phyloP scores from a whole-genome alignment of 2,888 invertebrate genomes.

The Coenonympha arcania region DNA sequence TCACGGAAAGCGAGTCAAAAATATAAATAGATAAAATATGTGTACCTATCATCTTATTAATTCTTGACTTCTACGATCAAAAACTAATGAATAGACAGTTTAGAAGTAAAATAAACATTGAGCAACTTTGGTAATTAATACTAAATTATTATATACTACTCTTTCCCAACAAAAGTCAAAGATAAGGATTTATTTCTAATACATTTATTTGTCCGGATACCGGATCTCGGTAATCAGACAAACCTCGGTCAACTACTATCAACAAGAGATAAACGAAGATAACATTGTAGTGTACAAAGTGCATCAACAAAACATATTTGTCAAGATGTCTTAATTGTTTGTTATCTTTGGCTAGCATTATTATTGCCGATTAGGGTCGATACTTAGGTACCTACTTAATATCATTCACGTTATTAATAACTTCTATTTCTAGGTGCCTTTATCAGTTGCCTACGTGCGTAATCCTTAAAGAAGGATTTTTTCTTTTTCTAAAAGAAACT shows the following conservation, averaged over 20 bases:
- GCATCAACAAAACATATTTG: constrained; percentile 27
- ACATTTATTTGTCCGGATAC: constrained; percentile 30
- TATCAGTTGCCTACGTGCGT: not conserved
- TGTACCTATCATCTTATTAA: too few species aligned
- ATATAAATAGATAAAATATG: too few species aligned
- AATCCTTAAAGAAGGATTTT: too few species aligned
- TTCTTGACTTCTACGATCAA: too few species aligned
- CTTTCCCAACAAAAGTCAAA: not conserved
- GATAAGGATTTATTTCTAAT: constrained; percentile 22
- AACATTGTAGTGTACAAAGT: constrained; percentile 30
- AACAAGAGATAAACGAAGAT: constrained; percentile 37
- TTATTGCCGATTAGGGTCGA: constrained; percentile 3
- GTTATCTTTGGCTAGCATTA: constrained; percentile 13
- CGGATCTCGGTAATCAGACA: constrained; percentile 35
- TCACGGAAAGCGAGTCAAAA: too few species aligned
- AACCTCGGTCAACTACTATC: constrained; percentile 46
- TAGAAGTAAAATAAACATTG: too few species aligned
- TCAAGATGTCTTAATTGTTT: constrained; percentile 18
- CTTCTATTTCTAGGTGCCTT: constrained; percentile 10
- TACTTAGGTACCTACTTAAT: not conserved
- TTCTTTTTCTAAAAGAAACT: too few species aligned
- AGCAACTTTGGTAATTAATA: too few species aligned
- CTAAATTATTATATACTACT: too few species aligned
- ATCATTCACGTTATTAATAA: not conserved
- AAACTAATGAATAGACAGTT: too few species aligned